Conservation (phyloP, 2,113 vertebrate genomes). For the Pollachius pollachius region DNA sequence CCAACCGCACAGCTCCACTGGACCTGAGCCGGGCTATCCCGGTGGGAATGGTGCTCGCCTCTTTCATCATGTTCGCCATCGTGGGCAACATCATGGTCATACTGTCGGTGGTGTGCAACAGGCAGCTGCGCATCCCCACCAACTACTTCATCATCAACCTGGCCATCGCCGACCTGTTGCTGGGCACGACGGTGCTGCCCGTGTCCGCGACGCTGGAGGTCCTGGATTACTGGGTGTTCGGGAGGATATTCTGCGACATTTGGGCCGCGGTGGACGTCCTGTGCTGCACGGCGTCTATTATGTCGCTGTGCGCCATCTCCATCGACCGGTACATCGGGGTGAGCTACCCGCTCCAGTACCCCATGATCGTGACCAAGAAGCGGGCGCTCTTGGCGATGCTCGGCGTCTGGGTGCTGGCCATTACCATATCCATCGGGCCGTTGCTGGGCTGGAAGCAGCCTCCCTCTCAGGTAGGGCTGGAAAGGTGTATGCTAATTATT, state of each 20-base stretch:
- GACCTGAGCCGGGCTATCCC: constrained; percentile 19
- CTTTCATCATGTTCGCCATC: constrained; percentile 30
- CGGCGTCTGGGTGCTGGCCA: constrained; percentile 25
- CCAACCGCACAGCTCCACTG: background rate
- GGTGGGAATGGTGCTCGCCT: constrained; percentile 14
- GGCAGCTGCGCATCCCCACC: constrained; percentile 28
- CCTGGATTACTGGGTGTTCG: constrained; percentile 32
- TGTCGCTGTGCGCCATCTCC: constrained; percentile 31
- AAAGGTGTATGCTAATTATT: background rate
- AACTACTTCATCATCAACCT: constrained; percentile 39
- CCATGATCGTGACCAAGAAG: constrained; percentile 21
- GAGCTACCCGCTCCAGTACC: constrained; percentile 30
- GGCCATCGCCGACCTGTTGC: constrained; percentile 30
- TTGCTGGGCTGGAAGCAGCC: constrained; percentile 34
- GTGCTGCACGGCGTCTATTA: constrained; percentile 33
- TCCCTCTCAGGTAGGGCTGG: constrained; percentile 1
- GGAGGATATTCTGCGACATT: constrained; percentile 31
- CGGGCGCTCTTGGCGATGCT: constrained; percentile 29
- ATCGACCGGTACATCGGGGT: constrained; percentile 35
- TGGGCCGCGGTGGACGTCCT: constrained; percentile 37
- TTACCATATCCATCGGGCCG: constrained; percentile 30
- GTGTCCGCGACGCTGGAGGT: constrained; percentile 29
- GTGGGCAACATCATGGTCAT: constrained; percentile 32
- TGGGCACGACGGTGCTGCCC: constrained; percentile 26
- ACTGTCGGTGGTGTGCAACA: constrained; percentile 27